These are phyloP conservation scores for Notiomystis cincta DNA, from an alignment of 2,113 vertebrate genomes.

Conservation along the genomic window DNA sequence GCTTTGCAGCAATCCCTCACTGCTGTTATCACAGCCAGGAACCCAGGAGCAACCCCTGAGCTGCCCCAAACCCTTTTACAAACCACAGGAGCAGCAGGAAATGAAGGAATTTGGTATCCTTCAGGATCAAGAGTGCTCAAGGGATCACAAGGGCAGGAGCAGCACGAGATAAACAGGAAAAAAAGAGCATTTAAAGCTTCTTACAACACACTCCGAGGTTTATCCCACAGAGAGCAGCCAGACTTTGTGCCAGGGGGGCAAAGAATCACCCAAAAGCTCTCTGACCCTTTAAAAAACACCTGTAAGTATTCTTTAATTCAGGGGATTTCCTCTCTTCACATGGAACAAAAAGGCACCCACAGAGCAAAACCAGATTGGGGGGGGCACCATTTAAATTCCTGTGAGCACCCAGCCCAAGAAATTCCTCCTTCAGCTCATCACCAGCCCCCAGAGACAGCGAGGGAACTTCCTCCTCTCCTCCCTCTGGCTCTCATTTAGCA, in stretches of 20 bases:
- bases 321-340: not conserved
- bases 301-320: not conserved
- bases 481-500: not conserved
- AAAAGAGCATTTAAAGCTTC: not conserved
- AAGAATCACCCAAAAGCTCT: not conserved
- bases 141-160: not conserved
- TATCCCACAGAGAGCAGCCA: not conserved
- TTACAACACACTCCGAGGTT: not conserved
- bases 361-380: not conserved
- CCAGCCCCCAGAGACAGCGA: not conserved
- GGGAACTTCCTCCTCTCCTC: not conserved
- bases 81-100: not conserved
- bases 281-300: not conserved
- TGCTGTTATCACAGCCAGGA: not conserved
- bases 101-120: not conserved
- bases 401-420: not conserved
- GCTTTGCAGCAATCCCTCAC: not conserved
- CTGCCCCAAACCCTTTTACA: not conserved
- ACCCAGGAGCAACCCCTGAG: not conserved
- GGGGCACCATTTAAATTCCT: not conserved
- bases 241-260: not conserved
- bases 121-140: not conserved
- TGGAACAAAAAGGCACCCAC: not conserved
- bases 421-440: not conserved
- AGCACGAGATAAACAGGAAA: not conserved